Evolutionary conservation across 2,888 invertebrate genomes (phyloP), one percentile per base, ranked within the genome.

Genomic region (Cataglyphis livida): DNA sequence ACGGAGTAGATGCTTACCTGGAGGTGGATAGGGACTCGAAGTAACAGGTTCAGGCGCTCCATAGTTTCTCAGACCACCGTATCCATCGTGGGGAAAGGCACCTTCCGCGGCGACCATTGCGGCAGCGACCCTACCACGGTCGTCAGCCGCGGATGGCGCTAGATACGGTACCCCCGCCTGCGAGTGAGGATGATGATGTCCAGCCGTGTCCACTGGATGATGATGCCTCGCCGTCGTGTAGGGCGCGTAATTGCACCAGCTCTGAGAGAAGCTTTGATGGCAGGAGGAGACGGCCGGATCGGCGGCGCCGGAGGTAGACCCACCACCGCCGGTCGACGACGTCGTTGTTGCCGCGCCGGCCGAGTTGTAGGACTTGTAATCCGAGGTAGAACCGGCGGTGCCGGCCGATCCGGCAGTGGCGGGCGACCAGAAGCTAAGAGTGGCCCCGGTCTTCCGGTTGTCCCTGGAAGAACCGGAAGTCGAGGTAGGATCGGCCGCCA

Each of bases 21-120:
- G 96, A 93, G 97, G 97, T 93, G 97, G 97, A 92, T 97, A 97
- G 61, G 97, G 97, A 84, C 96, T 97, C 91, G 97, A 96, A 91
- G 96, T 96, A 88, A 97, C 97, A 65, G 96, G 96, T 94, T 97
- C 97, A 3, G 97, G 96, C 76, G 96, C 96, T 51, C 95, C 95
- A 94, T 97, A 97, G 95, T 97, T 97, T 92, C 97, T 96, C 81
- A 97, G 96, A 76, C 96, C 96, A 2, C 94, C 93, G 93, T 97
- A 97, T 81, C 97, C 96, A 90, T 97, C 97, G 94, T 97, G 97
- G 57, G 97, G 96, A 94, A 97, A 97, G 91, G 96, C 95, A 87
- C 96, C 96, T 86, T 96, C 96, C 59, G 95, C 95, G 61, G 94
- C 96, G 83, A 95, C 95, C 94, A 95, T 95, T 54, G 95, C 95